Evolutionary conservation across 2,797 vertebrate genomes (phyloP).

Genomic region (Eutrigla gurnardus): DNA sequence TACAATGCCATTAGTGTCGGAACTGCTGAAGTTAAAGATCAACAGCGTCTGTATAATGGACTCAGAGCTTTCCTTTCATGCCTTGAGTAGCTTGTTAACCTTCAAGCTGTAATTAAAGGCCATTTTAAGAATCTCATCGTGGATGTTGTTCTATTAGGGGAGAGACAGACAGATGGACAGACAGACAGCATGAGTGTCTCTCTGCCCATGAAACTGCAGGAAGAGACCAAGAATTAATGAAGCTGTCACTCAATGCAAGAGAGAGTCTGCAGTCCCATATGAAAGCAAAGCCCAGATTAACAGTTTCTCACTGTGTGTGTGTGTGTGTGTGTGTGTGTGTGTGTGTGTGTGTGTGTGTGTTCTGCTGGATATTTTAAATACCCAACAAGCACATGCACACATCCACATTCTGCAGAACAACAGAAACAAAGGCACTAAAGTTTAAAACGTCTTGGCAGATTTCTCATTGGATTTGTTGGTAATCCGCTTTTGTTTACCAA

Average conservation of each 20-base stretch:
- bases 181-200: background rate
- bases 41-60: background rate
- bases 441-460: conserved; percentile 14
- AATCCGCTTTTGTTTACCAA: conserved; percentile 12
- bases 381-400: background rate
- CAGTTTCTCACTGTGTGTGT: background rate
- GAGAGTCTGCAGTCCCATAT: conserved; percentile 15
- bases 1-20: background rate
- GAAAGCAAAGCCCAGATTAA: conserved; percentile 13
- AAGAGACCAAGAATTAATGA: conserved; percentile 40
- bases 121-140: background rate
- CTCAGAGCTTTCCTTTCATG: background rate
- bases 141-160: conserved; percentile 6
- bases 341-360: background rate
- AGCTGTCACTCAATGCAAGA: conserved; percentile 17
- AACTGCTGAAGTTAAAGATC: background rate
- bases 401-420: background rate
- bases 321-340: background rate
- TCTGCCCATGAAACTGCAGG: conserved; percentile 25
- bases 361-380: background rate
- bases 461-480: conserved; percentile 13
- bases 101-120: background rate
- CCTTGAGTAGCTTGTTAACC: background rate
- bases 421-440: conserved; percentile 14
- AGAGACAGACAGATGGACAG: background rate